Conservation (phyloP, 2,797 vertebrate species). For the Silurus lanzhouensis region DNA sequence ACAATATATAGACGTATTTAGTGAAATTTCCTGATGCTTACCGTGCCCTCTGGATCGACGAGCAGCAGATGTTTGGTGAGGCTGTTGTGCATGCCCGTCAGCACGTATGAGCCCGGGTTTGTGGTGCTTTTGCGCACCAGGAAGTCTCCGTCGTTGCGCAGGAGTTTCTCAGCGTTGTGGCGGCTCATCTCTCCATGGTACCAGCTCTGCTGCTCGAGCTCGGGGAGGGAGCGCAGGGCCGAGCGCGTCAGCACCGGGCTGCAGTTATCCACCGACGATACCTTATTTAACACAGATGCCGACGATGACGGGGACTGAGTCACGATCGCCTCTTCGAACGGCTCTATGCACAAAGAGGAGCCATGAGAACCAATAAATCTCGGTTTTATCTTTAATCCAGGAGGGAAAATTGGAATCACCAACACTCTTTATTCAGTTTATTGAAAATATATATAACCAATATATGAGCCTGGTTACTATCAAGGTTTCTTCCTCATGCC, state of each 20-base stretch:
- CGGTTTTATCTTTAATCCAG: neutral
- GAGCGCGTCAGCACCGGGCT: slow-evolving; percentile 82
- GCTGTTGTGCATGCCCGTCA: slow-evolving; percentile 94
- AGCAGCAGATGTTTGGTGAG: slow-evolving; percentile 93
- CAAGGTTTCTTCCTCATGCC: too few relatives aligned
- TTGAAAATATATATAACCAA: neutral
- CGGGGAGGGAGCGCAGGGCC: slow-evolving; percentile 77
- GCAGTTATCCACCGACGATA: slow-evolving; percentile 79
- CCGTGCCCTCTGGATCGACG: slow-evolving; percentile 95
- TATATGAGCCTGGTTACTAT: too few relatives aligned
- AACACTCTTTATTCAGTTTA: neutral
- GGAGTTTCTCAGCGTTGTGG: slow-evolving; percentile 89
- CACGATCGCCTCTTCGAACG: slow-evolving; percentile 93
- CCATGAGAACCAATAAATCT: neutral
- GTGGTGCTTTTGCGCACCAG: slow-evolving; percentile 94
- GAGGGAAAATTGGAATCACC: too few relatives aligned
- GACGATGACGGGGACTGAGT: slow-evolving; percentile 71
- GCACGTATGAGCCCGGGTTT: slow-evolving; percentile 91
- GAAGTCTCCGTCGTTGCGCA: slow-evolving; percentile 91
- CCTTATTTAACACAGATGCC: slow-evolving; percentile 77
- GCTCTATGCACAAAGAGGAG: slow-evolving; percentile 73
- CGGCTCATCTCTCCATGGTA: slow-evolving; percentile 95
- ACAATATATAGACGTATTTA: neutral
- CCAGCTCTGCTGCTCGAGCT: slow-evolving; percentile 86
- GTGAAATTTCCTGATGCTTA: slow-evolving; percentile 68